phyloP scores from a whole-genome alignment of 53 echinoderm and acorn worm genomes.

The Crossaster papposus region DNA sequence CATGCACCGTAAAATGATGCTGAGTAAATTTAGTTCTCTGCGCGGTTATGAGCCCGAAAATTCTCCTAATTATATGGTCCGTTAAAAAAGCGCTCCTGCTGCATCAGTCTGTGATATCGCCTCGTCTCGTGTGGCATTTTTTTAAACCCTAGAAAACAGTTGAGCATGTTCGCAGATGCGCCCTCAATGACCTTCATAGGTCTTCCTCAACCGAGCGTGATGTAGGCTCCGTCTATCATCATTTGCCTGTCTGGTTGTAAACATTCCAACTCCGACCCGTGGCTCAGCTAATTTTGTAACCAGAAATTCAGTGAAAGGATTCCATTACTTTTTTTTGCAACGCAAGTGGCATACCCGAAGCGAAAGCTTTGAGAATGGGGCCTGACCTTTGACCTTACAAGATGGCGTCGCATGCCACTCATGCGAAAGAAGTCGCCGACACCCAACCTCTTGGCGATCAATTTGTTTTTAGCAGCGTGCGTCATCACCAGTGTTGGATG shows the following conservation, averaged over 20 bases:
- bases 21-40: not conserved
- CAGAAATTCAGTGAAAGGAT: constrained; percentile 21
- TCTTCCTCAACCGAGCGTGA: constrained; percentile 9
- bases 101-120: not conserved
- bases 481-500: constrained; percentile 4
- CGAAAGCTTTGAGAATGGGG: constrained; percentile 7
- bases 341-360: not conserved
- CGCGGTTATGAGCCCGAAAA: not conserved
- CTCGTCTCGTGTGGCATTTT: not conserved
- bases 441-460: constrained; percentile 6
- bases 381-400: constrained; percentile 47
- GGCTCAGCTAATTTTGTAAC: constrained; percentile 43
- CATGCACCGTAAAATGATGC: not conserved
- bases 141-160: constrained; percentile 34
- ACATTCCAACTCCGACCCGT: constrained; percentile 31
- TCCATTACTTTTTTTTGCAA: constrained; percentile 19
- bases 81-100: not conserved
- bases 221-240: constrained; percentile 43
- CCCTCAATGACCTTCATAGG: not conserved
- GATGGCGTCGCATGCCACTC: constrained; percentile 55
- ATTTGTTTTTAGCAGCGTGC: not conserved
- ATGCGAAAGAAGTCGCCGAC: constrained; percentile 40
- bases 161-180: constrained; percentile 46
- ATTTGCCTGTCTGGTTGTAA: constrained; percentile 36
- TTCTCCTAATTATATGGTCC: not conserved